Base-by-base conservation (phyloP, 2,888 invertebrate genomes). In the Aspidiotus rigidus region DNA sequence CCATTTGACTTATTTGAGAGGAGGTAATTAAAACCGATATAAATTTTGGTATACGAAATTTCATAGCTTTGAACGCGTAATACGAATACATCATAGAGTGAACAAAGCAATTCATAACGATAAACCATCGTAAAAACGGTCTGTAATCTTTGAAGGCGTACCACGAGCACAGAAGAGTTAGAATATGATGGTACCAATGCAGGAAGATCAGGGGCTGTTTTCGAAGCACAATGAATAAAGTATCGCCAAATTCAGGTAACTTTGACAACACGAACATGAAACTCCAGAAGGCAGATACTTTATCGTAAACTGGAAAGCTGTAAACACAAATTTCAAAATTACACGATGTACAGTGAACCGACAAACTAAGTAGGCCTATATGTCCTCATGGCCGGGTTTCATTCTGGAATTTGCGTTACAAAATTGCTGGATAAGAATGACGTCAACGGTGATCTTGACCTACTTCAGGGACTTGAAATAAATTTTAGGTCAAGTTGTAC, bases 131-230 rank as follows among this genome's bases (percentile, higher is more conserved):
- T 66, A 91, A 92, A 59, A 90, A 90, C 10, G 92, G 87, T 69
- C 91, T 90, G 81, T 89, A 90, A 79, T 92, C 91, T 62, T 89
- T 87, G 80, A 91, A 92, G 9, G 90, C 89, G 81, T 89, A 93
- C 94, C 95, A 95, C 16, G 91, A 89, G 81, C 94, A 95, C 64
- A 95, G 84, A 72, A 95, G 84, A 67, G 95, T 95, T 42, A 94
- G 94, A 77, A 94, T 92, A 81, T 96, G 95, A 77, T 96, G 95
- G 79, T 95, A 95, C 95, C 95, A 96, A 79, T 96, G 92, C 66
- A 95, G 84, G 82, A 95, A 95, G 78, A 94, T 93, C 62, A 95
- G 82, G 1, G 92, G 93, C 79, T 94, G 93, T 80, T 95, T 95
- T 72, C 96, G 85, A 71, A 96, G 82, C 64, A 93, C 90, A 73